Evolutionary conservation across 2,113 vertebrate species (phyloP), one percentile per base, ranked within the genome.

Genomic region (Danionella cerebrum): DNA sequence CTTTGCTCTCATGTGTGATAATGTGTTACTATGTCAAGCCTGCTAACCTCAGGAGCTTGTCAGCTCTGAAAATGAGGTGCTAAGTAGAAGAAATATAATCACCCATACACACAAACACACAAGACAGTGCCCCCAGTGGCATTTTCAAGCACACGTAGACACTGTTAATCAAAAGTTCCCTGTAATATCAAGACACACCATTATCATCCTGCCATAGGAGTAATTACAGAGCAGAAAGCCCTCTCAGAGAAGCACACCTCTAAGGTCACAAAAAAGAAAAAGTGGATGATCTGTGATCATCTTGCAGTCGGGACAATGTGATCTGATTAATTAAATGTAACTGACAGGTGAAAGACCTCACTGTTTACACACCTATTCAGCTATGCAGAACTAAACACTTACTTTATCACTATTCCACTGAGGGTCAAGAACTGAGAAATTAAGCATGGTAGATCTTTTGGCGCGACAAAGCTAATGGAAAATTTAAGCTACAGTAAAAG

Each of bases 201-300:
- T 63, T 63, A 63, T 64, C 44, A 64, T 64, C 31, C 29, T 64
- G 59, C 12, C 44, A 35, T 48, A 22, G 42, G 41, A 48, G 13
- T 64, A 64, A 64, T 64, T 64, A 33, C 44, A 22, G 24, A 48
- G n/a, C 44, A 21, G 42, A 64, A 36, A 27, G 36, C 59, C 16
- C 33, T 18, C 8, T 48, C 24, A 14, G 12, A 14, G 11, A 7
- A 57, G 19, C n/a, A 29, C n/a, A n/a, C n/a, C n/a, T 52, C 1
- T 57, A 18, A 1, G 1, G 18, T 21, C 19, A 22, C n/a, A 12
- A 35, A 29, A 21, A 7, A 35, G 29, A 48, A 18, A 35, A 29
- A 45, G 41, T 6, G 13, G 39, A 31, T 39, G 16, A 62, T 36
- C 3, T 38, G 53, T 22, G 53, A 47, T 48, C 27, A n/a, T n/a